phyloP scores from a whole-genome alignment of 2,113 vertebrate species.

The Tenrec ecaudatus region DNA sequence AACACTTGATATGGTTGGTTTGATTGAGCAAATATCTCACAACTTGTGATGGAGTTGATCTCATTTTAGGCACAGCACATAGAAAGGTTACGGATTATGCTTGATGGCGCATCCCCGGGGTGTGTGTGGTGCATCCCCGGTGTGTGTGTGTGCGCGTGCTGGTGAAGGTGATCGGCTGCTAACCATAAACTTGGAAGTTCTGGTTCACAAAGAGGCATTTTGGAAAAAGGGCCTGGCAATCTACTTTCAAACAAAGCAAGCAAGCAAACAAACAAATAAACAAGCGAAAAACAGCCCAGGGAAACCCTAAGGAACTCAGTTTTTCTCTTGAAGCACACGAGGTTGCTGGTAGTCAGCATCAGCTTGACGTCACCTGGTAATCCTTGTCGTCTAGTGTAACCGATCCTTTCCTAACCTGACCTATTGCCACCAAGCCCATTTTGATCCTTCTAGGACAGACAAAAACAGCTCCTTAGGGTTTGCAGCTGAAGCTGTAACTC shows the following conservation, averaged over 20 bases:
- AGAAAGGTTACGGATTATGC: neutral
- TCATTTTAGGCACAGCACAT: neutral
- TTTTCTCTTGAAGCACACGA: neutral
- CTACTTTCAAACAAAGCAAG: neutral
- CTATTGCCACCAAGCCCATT: too few species aligned
- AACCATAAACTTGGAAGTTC: neutral
- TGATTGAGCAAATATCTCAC: neutral
- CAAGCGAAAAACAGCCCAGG: neutral
- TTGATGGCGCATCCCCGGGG: neutral
- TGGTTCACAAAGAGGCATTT: neutral
- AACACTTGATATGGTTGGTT: neutral
- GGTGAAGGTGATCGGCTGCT: neutral
- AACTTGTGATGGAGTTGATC: neutral
- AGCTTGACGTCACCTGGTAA: neutral
- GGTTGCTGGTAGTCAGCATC: neutral
- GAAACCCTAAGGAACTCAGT: neutral
- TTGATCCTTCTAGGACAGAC: too few species aligned
- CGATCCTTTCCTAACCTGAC: too few species aligned
- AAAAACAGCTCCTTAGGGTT: too few species aligned
- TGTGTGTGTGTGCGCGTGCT: too few species aligned
- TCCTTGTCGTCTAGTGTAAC: neutral
- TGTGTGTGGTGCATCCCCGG: neutral
- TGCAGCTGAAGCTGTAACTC: too few species aligned
- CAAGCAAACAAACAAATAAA: too few species aligned
- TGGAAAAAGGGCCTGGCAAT: neutral